These are phyloP conservation scores for Myzus persicae DNA, from an alignment of 1,140 invertebrate species.

Conservation along the genomic window DNA sequence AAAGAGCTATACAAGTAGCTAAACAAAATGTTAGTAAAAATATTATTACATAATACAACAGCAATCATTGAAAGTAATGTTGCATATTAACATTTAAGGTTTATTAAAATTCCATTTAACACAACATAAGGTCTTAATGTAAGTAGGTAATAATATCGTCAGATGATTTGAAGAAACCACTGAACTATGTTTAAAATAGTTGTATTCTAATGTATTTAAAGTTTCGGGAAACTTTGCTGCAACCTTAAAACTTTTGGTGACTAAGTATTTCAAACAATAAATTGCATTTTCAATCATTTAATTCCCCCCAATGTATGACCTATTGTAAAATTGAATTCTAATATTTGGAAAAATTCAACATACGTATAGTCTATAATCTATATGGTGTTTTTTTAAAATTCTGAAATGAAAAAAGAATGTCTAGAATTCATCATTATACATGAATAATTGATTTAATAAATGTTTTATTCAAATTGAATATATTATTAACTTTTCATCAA, in stretches of 20 bases:
- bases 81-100: no score
- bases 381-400: background rate
- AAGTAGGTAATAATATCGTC: background rate
- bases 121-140: background rate
- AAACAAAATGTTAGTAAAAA: background rate
- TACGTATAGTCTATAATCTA: no score
- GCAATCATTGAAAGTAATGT: background rate
- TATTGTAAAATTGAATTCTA: background rate
- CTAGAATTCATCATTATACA: background rate
- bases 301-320: background rate
- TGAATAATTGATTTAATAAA: background rate
- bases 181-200: background rate
- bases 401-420: background rate
- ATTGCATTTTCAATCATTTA: constrained; percentile 5
- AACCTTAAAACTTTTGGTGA: background rate
- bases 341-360: background rate
- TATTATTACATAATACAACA: background rate
- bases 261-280: constrained; percentile 11
- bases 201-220: background rate
- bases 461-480: background rate
- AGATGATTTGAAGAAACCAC: background rate
- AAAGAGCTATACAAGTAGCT: background rate
- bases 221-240: background rate
- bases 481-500: background rate
- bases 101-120: background rate